Conservation (phyloP, 2,888 invertebrate genomes). For the Polymixis flavicincta region DNA sequence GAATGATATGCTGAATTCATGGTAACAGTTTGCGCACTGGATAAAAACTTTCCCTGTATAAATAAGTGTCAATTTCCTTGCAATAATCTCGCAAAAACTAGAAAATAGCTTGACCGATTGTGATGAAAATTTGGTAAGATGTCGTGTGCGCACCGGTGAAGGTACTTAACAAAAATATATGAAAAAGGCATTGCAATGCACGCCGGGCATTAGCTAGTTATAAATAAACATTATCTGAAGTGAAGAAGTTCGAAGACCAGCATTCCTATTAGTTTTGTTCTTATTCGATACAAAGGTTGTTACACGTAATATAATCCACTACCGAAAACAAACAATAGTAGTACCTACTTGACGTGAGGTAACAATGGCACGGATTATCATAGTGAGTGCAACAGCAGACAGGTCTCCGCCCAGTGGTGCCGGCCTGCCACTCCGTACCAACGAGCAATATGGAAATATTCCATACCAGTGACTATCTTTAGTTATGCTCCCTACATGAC, state of each 20-base stretch:
- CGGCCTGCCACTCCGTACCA: slow-evolving; percentile 67
- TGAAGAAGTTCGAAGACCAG: slow-evolving; percentile 32
- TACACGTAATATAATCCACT: slow-evolving; percentile 67
- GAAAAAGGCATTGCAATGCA: too few species aligned
- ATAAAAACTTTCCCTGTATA: too few species aligned
- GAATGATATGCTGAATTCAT: too few species aligned
- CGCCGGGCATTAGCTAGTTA: background rate
- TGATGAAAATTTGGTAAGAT: too few species aligned
- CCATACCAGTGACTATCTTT: slow-evolving; percentile 67
- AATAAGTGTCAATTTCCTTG: too few species aligned
- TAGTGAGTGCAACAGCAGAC: slow-evolving; percentile 74
- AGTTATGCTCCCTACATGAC: slow-evolving; percentile 59
- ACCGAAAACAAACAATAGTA: slow-evolving; percentile 83
- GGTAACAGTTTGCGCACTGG: too few species aligned
- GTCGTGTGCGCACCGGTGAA: too few species aligned
- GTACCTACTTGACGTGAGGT: slow-evolving; percentile 75
- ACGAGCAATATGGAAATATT: slow-evolving; percentile 74
- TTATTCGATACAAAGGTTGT: slow-evolving; percentile 47
- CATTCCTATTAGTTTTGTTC: slow-evolving; percentile 52
- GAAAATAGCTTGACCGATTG: too few species aligned
- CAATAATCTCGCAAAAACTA: too few species aligned
- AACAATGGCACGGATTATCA: slow-evolving; percentile 82
- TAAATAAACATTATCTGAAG: slow-evolving; percentile 32
- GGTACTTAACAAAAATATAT: too few species aligned
- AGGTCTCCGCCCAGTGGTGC: slow-evolving; percentile 77